phyloP scores from a whole-genome alignment of 2,113 vertebrate species.

The Entosphenus tridentatus region DNA sequence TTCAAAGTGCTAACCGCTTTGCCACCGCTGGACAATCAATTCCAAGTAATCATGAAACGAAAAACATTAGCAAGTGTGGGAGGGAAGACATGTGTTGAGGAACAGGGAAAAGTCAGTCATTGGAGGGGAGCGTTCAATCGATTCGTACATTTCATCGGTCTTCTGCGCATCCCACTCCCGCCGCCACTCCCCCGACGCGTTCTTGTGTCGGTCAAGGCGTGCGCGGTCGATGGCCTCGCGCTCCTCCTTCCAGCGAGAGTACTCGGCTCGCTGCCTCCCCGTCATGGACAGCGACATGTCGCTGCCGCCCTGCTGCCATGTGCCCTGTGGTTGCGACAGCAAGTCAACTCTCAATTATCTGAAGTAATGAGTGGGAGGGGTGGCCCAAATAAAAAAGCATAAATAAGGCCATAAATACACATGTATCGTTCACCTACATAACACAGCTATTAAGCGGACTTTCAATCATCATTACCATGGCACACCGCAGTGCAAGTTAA shows the following conservation, averaged over 20 bases:
- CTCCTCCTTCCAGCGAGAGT: constrained; percentile 73
- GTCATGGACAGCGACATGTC: constrained; percentile 89
- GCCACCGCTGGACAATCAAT: too few species aligned
- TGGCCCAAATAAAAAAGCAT: constrained; percentile 7
- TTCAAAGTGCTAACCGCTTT: too few species aligned
- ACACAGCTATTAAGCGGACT: too few species aligned
- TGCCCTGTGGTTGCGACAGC: constrained; percentile 20
- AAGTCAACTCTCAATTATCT: constrained; percentile 9
- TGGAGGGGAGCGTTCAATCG: not conserved
- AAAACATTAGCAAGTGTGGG: too few species aligned
- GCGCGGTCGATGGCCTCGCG: constrained; percentile 65
- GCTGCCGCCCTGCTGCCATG: constrained; percentile 13
- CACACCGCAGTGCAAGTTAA: too few species aligned
- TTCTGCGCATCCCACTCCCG: constrained; percentile 77
- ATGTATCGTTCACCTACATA: too few species aligned
- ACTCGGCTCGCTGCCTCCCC: constrained; percentile 56
- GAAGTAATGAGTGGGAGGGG: not conserved
- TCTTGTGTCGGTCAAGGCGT: constrained; percentile 50
- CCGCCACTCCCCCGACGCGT: constrained; percentile 61
- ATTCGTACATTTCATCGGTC: constrained; percentile 43
- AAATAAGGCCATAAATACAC: not conserved
- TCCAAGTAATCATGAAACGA: too few species aligned
- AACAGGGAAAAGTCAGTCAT: too few species aligned
- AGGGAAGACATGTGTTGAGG: too few species aligned
- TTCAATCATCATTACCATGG: too few species aligned